Percentiles rank a stretch among this genome's conserved stretches.
phyloP scores from a whole-genome alignment of 2,113 vertebrate species.

The Campylomormyrus numenius region DNA sequence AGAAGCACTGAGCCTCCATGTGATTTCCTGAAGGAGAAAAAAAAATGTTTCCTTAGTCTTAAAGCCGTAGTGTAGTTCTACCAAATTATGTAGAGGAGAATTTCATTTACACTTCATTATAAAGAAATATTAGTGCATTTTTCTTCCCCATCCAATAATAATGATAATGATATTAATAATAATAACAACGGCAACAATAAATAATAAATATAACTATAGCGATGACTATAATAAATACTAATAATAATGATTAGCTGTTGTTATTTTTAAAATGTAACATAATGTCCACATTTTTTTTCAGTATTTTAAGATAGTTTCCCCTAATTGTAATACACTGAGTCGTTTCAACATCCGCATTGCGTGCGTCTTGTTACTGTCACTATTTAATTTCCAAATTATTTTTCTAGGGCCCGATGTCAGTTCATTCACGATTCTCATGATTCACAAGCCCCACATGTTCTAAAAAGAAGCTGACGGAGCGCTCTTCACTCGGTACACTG shows the following conservation, averaged over 20 bases:
- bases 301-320: not conserved
- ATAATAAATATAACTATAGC: not conserved
- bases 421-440: not conserved
- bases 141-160: not conserved
- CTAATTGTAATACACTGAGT: not conserved
- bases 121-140: not conserved
- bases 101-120: not conserved
- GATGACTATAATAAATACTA: not conserved
- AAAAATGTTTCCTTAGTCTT: constrained; percentile 50
- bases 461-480: not conserved
- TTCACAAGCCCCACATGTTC: not conserved
- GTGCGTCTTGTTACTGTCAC: not conserved
- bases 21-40: constrained; percentile 62
- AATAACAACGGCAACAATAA: not conserved
- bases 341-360: not conserved
- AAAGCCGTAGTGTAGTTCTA: constrained; percentile 49
- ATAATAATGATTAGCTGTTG: not conserved
- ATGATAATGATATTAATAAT: not conserved
- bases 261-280: not conserved
- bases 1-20: constrained; percentile 62
- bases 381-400: not conserved
- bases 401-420: not conserved
- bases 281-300: not conserved
- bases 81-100: not conserved
- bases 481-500: not conserved